Evolutionary conservation across 2,888 invertebrate species (phyloP).

Genomic region (Pedicia rivosa): DNA sequence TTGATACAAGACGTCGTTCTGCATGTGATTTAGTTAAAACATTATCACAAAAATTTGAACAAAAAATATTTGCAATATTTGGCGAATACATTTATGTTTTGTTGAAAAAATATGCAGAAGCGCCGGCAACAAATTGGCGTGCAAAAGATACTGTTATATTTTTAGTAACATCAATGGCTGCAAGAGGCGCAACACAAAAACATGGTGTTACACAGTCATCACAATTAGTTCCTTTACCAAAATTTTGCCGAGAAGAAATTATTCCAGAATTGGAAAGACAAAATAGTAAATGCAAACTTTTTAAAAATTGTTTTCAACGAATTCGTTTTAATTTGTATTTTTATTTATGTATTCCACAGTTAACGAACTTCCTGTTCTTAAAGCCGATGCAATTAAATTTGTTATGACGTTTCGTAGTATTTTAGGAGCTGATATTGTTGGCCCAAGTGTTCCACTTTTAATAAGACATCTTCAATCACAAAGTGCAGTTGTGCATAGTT

Average conservation of each 20-base stretch:
- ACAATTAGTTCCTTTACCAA: slow-evolving; percentile 72
- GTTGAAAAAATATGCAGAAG: slow-evolving; percentile 55
- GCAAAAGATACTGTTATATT: slow-evolving; percentile 93
- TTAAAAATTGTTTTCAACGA: not conserved
- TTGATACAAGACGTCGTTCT: slow-evolving; percentile 87
- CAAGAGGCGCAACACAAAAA: slow-evolving; percentile 74
- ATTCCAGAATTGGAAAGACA: slow-evolving; percentile 65
- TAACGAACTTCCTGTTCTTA: slow-evolving; percentile 75
- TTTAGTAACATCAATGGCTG: slow-evolving; percentile 87
- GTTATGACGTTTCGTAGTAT: slow-evolving; percentile 90
- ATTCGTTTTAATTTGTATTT: not conserved
- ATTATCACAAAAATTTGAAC: slow-evolving; percentile 74
- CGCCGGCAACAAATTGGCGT: slow-evolving; percentile 70
- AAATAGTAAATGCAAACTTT: slow-evolving; percentile 36
- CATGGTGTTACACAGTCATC: slow-evolving; percentile 87
- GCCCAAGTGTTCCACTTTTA: slow-evolving; percentile 59
- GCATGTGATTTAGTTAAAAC: slow-evolving; percentile 95
- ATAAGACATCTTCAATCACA: slow-evolving; percentile 59
- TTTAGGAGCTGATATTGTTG: slow-evolving; percentile 61
- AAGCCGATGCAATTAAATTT: slow-evolving; percentile 93
- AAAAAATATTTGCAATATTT: slow-evolving; percentile 74
- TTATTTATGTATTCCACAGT: slow-evolving; percentile 40
- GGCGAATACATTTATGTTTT: slow-evolving; percentile 56
- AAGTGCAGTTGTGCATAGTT: slow-evolving; percentile 83
- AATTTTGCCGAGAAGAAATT: slow-evolving; percentile 79